Evolutionary conservation across 1,140 invertebrate species (phyloP).

Genomic region (Drosophila kepulauana): DNA sequence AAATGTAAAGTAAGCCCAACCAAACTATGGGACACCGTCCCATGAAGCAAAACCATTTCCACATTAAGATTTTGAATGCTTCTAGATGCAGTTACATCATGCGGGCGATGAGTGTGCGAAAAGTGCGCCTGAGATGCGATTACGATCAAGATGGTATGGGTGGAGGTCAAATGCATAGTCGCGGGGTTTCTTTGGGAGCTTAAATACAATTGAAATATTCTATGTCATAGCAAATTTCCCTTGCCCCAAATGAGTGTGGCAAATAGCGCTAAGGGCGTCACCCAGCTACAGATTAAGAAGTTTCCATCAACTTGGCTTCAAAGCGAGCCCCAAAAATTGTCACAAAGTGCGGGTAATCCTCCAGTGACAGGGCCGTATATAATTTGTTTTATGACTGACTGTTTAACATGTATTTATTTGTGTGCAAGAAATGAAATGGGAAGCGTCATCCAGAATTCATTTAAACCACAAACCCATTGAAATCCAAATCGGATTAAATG

Average conservation of each 20-base stretch:
- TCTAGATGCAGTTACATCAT: conserved; percentile 60
- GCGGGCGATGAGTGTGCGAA: conserved; percentile 13
- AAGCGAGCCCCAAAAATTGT: conserved; percentile 18
- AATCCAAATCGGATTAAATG: conserved; percentile 17
- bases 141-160: not conserved
- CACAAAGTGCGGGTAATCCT: conserved; percentile 1
- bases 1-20: conserved; percentile 21
- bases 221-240: conserved; percentile 12
- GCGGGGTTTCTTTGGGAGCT: conserved; percentile 7
- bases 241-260: not conserved
- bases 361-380: not conserved
- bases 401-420: conserved; percentile 1
- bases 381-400: conserved; percentile 10
- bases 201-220: conserved; percentile 1
- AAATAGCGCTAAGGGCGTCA: conserved; percentile 14
- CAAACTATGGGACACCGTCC: not conserved
- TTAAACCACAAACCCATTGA: conserved; percentile 9
- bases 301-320: conserved; percentile 15
- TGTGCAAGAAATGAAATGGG: not conserved
- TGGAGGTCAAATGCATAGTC: conserved; percentile 1
- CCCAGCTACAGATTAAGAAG: conserved; percentile 17
- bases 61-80: conserved; percentile 21
- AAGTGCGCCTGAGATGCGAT: not conserved
- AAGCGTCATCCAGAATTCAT: not conserved
- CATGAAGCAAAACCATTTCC: conserved; percentile 36